phyloP scores from a whole-genome alignment of 1,140 invertebrate species.

The Philopotamus ludificatus region DNA sequence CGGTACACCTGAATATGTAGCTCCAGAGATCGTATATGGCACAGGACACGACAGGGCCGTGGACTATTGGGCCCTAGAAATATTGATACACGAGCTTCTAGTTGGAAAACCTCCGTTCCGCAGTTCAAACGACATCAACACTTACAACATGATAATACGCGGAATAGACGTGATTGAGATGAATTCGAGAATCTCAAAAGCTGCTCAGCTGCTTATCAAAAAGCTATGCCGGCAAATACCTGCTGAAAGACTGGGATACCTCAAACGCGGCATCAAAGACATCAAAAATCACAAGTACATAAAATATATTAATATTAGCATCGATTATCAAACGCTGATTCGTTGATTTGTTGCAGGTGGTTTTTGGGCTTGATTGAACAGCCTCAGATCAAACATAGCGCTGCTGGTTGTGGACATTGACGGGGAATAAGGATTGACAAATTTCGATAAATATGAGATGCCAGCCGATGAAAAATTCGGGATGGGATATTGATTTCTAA shows the following conservation, averaged over 20 bases:
- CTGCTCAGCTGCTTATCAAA: conserved; percentile 80
- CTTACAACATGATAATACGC: background rate
- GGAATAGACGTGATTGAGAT: conserved; percentile 79
- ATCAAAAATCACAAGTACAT: conserved; percentile 87
- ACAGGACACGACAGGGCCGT: conserved; percentile 73
- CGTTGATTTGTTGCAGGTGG: conserved; percentile 63
- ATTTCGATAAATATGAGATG: conserved; percentile 67
- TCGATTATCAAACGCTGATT: conserved; percentile 5
- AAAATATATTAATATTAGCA: conserved; percentile 40
- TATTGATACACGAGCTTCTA: conserved; percentile 77
- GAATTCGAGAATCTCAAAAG: conserved; percentile 68
- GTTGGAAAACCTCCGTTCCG: conserved; percentile 57
- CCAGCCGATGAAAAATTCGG: conserved; percentile 50
- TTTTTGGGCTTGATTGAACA: conserved; percentile 94
- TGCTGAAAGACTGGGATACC: conserved; percentile 90
- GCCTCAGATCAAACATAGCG: conserved; percentile 67
- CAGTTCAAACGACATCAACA: background rate
- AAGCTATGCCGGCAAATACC: conserved; percentile 86
- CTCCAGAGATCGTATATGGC: conserved; percentile 74
- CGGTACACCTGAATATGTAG: conserved; percentile 75
- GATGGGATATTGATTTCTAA: conserved; percentile 70
- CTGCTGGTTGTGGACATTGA: conserved; percentile 73
- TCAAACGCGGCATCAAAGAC: conserved; percentile 86
- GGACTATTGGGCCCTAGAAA: conserved; percentile 81
- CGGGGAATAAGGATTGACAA: conserved; percentile 60